phyloP scores from a whole-genome alignment of 2,113 vertebrate genomes.

The Oncorhynchus keta region DNA sequence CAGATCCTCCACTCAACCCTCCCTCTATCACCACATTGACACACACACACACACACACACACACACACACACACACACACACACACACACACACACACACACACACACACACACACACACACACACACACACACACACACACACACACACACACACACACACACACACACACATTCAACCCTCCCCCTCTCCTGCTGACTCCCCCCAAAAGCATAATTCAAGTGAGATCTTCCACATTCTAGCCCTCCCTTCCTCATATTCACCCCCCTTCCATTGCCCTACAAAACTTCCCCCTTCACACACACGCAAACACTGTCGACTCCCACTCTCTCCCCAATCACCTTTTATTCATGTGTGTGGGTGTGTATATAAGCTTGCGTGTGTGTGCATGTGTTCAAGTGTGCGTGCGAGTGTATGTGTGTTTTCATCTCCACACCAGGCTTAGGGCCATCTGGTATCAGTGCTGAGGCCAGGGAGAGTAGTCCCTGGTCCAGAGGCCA shows the following conservation, averaged over 20 bases:
- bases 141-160: not conserved
- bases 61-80: not conserved
- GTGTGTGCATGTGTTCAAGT: not conserved
- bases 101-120: not conserved
- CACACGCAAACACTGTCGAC: too few relatives aligned
- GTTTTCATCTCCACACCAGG: not conserved
- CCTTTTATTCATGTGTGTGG: not conserved
- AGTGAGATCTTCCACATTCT: too few relatives aligned
- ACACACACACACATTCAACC: not conserved
- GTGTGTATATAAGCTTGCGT: not conserved
- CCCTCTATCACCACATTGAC: slow-evolving; percentile 3
- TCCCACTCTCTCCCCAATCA: too few relatives aligned
- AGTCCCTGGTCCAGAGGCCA: too few relatives aligned
- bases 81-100: not conserved
- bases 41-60: not conserved
- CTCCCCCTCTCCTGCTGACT: not conserved
- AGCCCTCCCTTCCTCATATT: too few relatives aligned
- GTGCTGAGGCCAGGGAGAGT: not conserved
- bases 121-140: not conserved
- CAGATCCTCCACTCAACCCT: not conserved
- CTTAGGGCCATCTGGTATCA: not conserved
- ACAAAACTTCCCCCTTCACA: too few relatives aligned
- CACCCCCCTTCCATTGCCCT: too few relatives aligned
- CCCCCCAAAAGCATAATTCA: slow-evolving; percentile 3
- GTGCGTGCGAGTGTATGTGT: not conserved